phyloP scores from a whole-genome alignment of 1,140 invertebrate species.

The Ceratina calcarata region DNA sequence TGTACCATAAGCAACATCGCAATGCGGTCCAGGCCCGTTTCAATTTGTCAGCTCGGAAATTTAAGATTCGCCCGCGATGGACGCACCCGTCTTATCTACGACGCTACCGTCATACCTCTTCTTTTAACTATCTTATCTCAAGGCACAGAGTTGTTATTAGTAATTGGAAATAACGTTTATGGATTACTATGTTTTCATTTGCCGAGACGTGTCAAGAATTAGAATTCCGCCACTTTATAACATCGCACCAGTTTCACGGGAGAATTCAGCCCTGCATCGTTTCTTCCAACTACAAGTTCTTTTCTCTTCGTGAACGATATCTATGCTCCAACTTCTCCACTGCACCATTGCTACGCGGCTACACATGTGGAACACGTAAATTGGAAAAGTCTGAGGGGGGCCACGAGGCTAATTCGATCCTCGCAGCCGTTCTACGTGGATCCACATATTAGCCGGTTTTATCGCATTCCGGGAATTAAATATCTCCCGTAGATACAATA shows the following conservation, averaged over 20 bases:
- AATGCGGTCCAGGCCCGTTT: conserved; percentile 66
- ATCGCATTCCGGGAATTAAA: conserved; percentile 62
- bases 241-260: background rate
- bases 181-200: too few species aligned
- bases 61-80: conserved; percentile 59
- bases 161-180: too few species aligned
- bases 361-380: conserved; percentile 38
- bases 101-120: conserved; percentile 13
- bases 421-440: conserved; percentile 22
- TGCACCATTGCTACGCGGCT: background rate
- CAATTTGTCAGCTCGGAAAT: conserved; percentile 73
- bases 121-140: too few species aligned
- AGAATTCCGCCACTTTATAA: too few species aligned
- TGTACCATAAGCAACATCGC: conserved; percentile 73
- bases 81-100: conserved; percentile 19
- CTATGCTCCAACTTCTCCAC: conserved; percentile 13
- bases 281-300: background rate
- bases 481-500: conserved; percentile 50
- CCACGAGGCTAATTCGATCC: conserved; percentile 48
- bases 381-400: conserved; percentile 18
- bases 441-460: conserved; percentile 54
- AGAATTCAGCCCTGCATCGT: background rate
- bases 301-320: background rate
- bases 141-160: too few species aligned
- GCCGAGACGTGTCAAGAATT: too few species aligned